phyloP scores from a whole-genome alignment of 1,140 invertebrate genomes.

The Solenopsis invicta region DNA sequence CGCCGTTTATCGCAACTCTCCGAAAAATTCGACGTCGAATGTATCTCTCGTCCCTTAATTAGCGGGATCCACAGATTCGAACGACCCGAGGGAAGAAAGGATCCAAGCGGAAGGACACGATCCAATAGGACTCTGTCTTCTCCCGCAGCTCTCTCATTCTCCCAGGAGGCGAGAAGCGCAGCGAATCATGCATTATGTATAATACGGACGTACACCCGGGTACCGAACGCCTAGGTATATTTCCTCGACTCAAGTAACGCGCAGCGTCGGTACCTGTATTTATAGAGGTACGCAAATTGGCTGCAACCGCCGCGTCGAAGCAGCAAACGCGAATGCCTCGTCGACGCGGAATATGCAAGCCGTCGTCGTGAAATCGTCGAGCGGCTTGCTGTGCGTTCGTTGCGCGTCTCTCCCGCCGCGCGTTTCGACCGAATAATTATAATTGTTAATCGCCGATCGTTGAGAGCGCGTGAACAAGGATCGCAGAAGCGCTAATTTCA shows the following conservation, averaged over 20 bases:
- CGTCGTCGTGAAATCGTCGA: conserved; percentile 55
- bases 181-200: conserved; percentile 82
- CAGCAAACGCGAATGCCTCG: conserved; percentile 52
- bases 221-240: conserved; percentile 78
- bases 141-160: not conserved
- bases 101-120: conserved; percentile 29
- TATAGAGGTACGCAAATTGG: conserved; percentile 78
- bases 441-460: conserved; percentile 67
- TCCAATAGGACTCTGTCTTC: conserved; percentile 37
- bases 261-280: conserved; percentile 69
- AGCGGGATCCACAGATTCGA: not conserved
- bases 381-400: not conserved
- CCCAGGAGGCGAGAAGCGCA: conserved; percentile 51
- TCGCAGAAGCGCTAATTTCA: conserved; percentile 4
- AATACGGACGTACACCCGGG: conserved; percentile 54
- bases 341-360: conserved; percentile 49
- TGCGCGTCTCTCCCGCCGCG: conserved; percentile 3
- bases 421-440: conserved; percentile 59
- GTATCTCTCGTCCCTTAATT: conserved; percentile 47
- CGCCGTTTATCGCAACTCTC: conserved; percentile 2
- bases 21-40: conserved; percentile 19
- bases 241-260: conserved; percentile 67
- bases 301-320: conserved; percentile 63
- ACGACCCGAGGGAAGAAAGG: not conserved
- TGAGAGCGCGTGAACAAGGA: conserved; percentile 18